Conservation (phyloP, 2,888 invertebrate species). For the Dryocosmus kuriphilus region DNA sequence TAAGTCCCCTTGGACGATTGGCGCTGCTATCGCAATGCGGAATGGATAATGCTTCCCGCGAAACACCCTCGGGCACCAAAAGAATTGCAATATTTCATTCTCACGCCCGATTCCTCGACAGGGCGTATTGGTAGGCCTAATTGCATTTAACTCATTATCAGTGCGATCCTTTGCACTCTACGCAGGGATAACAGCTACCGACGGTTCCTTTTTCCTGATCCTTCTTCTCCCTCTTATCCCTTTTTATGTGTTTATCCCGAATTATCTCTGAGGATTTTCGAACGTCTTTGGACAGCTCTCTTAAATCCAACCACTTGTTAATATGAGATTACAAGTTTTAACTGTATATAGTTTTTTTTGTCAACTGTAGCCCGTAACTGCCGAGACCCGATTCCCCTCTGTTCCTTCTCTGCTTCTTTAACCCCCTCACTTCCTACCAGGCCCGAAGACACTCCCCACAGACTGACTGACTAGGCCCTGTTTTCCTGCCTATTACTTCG, state of each 20-base stretch:
- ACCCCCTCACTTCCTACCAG: too few species aligned
- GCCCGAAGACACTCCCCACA: too few species aligned
- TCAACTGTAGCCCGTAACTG: too few species aligned
- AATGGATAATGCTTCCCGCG: conserved; percentile 65
- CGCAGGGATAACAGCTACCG: conserved; percentile 16
- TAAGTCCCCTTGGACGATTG: conserved; percentile 46
- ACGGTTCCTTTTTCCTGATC: conserved; percentile 20
- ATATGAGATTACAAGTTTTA: too few species aligned
- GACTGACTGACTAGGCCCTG: too few species aligned
- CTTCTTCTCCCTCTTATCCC: background rate
- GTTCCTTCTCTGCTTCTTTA: too few species aligned
- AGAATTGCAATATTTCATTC: conserved; percentile 72
- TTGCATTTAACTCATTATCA: conserved; percentile 61
- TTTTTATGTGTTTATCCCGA: background rate
- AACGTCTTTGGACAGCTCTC: background rate
- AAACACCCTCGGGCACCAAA: conserved; percentile 67
- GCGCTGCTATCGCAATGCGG: conserved; percentile 63
- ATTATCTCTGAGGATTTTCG: background rate
- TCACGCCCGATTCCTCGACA: conserved; percentile 64
- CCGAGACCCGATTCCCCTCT: too few species aligned
- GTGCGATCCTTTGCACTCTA: conserved; percentile 45
- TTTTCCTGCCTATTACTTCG: too few species aligned
- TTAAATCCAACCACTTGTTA: background rate
- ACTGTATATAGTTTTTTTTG: too few species aligned
- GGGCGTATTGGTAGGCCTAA: conserved; percentile 55